These are phyloP conservation scores for Vollenhovia emeryi DNA, from an alignment of 1,140 invertebrate species.

Conservation along the genomic window DNA sequence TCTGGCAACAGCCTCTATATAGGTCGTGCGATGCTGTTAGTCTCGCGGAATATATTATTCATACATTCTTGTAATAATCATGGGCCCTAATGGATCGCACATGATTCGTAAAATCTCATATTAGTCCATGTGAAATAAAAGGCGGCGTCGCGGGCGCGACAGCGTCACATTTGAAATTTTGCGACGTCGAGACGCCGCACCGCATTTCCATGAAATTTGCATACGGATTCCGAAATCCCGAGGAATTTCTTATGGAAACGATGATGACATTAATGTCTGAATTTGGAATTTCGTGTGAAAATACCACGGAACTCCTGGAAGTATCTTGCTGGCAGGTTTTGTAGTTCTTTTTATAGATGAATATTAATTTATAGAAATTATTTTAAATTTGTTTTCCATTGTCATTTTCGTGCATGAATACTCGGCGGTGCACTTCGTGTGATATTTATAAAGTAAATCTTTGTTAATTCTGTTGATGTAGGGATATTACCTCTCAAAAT, in stretches of 20 bases:
- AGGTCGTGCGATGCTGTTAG: neutral
- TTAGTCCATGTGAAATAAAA: constrained; percentile 44
- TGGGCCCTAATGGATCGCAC: constrained; percentile 12
- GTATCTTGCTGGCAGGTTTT: neutral
- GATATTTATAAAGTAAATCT: neutral
- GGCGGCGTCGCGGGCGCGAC: neutral
- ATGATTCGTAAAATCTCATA: constrained; percentile 42
- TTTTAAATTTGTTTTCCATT: neutral
- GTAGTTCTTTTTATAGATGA: constrained; percentile 30
- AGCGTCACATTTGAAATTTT: constrained; percentile 45
- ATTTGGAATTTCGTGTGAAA: constrained; percentile 28
- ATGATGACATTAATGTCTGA: constrained; percentile 42
- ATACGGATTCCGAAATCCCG: constrained; percentile 40
- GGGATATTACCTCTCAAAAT: neutral
- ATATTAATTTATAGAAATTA: constrained; percentile 1
- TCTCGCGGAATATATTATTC: constrained; percentile 5
- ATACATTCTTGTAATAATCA: constrained; percentile 49
- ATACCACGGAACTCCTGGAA: constrained; percentile 4
- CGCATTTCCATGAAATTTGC: constrained; percentile 56
- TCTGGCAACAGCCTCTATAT: neutral
- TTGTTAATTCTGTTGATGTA: neutral
- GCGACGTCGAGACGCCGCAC: neutral
- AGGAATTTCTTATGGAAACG: constrained; percentile 49
- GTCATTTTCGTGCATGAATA: neutral
- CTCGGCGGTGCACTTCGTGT: neutral